Base-by-base conservation (phyloP, 2,113 vertebrate genomes). In the Erythrocebus patas region DNA sequence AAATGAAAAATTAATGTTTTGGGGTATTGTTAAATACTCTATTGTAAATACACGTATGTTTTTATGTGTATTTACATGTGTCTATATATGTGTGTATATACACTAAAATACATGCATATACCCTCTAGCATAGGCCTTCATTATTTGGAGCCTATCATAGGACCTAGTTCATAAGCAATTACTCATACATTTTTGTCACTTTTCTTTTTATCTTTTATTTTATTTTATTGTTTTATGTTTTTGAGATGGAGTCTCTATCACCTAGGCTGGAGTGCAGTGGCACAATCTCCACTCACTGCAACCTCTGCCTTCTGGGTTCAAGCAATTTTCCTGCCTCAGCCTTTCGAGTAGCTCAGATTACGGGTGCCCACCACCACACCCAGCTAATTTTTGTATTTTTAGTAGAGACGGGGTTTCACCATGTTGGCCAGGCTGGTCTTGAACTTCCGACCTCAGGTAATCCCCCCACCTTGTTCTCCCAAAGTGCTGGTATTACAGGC, bases 201-300 rank as follows among this genome's bases (percentile, higher is more conserved):
- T 92, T 96, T 96, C 32, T 95, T 8, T 95, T 93, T n/a, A 61
- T 85, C 61, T 73, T 48, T 8, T 76, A 48, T 87, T 76, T 82
- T 45, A 68, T 72, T 73, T 73, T 22, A 11, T 20, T 73, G 35
- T 73, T 73, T 73, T 10, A 23, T 20, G 40, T 76, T 43, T 27
- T 76, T 64, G 27, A 64, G 61, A 64, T 6, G 30, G 61, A 32
- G 27, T 64, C 27, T 64, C 61, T 64, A 27, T 64, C 12, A 2
- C 61, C 61, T 13, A 64, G 61, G 5, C 61, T 64, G 27, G 61
- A 64, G 27, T 32, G 61, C 61, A 64, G 27, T 64, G 61, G 27
- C 61, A 64, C 11, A 12, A 14, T 64, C 27, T 14, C 30, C 27
- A 64, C 27, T 64, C 61, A 64, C 61, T 30, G 61, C 61, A 64